These are phyloP conservation scores for Mechanitis mazaeus DNA, from an alignment of 2,888 invertebrate genomes.

Conservation along the genomic window DNA sequence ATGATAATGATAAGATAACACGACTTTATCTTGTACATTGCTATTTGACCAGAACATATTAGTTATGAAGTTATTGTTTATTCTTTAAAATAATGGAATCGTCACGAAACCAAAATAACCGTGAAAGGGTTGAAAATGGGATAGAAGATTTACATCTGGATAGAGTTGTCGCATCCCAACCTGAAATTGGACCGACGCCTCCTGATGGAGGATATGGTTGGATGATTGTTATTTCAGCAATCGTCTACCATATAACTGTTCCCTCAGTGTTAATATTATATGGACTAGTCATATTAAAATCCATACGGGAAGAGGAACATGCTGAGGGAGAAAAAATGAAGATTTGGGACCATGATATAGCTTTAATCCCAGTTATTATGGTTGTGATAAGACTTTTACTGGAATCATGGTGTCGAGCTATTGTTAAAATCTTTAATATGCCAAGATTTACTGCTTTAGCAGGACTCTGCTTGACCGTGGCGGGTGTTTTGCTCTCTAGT, in stretches of 20 bases:
- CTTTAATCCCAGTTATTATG: constrained; percentile 78
- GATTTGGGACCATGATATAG: constrained; percentile 78
- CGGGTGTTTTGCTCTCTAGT: constrained; percentile 73
- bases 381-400: constrained; percentile 73
- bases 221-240: constrained; percentile 77
- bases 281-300: constrained; percentile 74
- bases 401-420: constrained; percentile 78
- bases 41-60: constrained; percentile 47
- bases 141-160: constrained; percentile 72
- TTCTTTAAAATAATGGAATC: constrained; percentile 47
- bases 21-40: constrained; percentile 57
- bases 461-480: constrained; percentile 76
- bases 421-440: constrained; percentile 77
- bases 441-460: constrained; percentile 76
- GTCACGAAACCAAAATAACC: constrained; percentile 36
- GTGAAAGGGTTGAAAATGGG: constrained; percentile 42
- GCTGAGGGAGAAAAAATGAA: constrained; percentile 54
- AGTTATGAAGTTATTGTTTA: constrained; percentile 57
- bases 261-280: constrained; percentile 74
- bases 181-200: constrained; percentile 80
- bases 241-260: constrained; percentile 78
- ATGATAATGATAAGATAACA: constrained; percentile 72
- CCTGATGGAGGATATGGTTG: constrained; percentile 83
- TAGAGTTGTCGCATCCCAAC: constrained; percentile 78
- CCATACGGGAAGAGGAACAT: constrained; percentile 65